Evolutionary conservation across 2,113 vertebrate genomes (phyloP).

Genomic region (Murina feae): DNA sequence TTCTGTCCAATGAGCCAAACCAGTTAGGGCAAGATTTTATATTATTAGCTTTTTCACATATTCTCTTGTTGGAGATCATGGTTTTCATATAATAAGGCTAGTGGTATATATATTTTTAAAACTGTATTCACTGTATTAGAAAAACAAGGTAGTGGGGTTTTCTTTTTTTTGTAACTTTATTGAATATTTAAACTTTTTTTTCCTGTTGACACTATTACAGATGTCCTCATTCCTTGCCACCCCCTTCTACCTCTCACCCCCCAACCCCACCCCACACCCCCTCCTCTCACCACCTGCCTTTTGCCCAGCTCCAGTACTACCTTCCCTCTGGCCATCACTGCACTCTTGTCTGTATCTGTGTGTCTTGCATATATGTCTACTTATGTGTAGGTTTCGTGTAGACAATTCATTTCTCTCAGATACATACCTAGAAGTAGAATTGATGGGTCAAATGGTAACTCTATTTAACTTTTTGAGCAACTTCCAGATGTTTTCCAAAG

Average conservation of each 20-base stretch:
- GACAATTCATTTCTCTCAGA: background rate
- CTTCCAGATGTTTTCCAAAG: background rate
- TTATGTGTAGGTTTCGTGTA: background rate
- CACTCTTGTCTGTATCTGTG: background rate
- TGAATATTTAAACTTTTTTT: background rate
- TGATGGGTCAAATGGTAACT: background rate
- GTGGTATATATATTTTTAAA: background rate
- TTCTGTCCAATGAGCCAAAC: no score
- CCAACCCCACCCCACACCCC: no score
- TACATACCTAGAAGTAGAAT: background rate
- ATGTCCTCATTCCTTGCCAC: background rate
- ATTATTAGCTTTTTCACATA: background rate
- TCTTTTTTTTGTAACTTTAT: background rate
- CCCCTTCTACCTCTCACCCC: no score
- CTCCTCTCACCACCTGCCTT: background rate
- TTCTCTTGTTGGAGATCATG: background rate
- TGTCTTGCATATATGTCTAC: background rate
- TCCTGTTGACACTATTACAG: background rate
- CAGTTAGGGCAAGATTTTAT: background rate
- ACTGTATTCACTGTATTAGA: background rate
- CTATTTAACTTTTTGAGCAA: background rate
- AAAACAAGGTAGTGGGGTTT: background rate
- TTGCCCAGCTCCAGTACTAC: background rate
- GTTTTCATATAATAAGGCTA: background rate
- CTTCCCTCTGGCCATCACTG: background rate